Percentiles rank a stretch among this genome's conserved stretches.
Conservation (phyloP, 2,888 invertebrate genomes). For the Andrena hattorfiana region DNA sequence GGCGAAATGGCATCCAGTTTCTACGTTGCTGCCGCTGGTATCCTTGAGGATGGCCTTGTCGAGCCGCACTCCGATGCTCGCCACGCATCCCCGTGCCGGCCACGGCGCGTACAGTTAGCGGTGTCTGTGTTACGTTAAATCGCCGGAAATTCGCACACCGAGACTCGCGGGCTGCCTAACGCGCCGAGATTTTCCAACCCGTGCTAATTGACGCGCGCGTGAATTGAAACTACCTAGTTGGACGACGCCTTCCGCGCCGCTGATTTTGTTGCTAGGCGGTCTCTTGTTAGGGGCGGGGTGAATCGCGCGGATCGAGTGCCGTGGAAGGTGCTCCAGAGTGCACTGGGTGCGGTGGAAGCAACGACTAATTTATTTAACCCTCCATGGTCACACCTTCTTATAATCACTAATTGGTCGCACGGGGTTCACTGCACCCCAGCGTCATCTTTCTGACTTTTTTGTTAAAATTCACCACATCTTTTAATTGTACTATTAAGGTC, state of each 20-base stretch:
- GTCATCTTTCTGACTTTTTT: too few species aligned
- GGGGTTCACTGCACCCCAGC: too few species aligned
- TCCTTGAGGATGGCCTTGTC: slow-evolving; percentile 74
- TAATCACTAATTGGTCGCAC: too few species aligned
- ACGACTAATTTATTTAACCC: too few species aligned
- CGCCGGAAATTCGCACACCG: slow-evolving; percentile 39
- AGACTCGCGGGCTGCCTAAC: background rate
- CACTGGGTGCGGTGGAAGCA: too few species aligned
- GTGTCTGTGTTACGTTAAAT: slow-evolving; percentile 15
- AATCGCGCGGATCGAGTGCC: background rate
- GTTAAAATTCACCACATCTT: too few species aligned
- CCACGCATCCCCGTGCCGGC: slow-evolving; percentile 16
- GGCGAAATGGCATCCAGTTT: slow-evolving; percentile 63
- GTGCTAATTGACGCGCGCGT: slow-evolving; percentile 17
- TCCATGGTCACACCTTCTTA: too few species aligned
- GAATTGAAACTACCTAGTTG: slow-evolving; percentile 2
- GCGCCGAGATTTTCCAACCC: background rate
- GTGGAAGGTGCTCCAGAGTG: background rate
- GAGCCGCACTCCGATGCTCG: slow-evolving; percentile 25
- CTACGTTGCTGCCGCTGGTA: slow-evolving; percentile 51
- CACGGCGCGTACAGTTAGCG: slow-evolving; percentile 43
- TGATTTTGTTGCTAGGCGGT: slow-evolving; percentile 1
- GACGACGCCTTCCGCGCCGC: background rate
- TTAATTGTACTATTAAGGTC: too few species aligned
- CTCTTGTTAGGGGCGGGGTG: background rate